Conservation (phyloP, 2,113 vertebrate genomes). For the Pseudolaguvia tuberculata region DNA sequence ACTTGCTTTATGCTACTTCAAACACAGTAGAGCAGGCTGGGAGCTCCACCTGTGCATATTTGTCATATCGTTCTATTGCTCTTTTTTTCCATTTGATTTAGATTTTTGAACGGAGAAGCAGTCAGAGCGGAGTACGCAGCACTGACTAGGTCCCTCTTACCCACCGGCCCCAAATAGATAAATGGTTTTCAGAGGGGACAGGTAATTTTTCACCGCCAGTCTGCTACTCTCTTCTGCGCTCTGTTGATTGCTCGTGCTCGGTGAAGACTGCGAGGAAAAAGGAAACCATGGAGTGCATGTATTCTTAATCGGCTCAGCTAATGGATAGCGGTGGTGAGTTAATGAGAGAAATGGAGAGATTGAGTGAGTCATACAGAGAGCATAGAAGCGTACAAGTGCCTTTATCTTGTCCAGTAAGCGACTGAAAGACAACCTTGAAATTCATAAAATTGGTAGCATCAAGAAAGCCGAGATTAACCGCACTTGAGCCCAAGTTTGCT, state of each 20-base stretch:
- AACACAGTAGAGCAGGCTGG: conserved; percentile 41
- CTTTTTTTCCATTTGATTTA: conserved; percentile 54
- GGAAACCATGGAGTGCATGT: conserved; percentile 25
- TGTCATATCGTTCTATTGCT: conserved; percentile 44
- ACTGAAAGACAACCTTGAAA: conserved; percentile 1
- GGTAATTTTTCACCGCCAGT: conserved; percentile 51
- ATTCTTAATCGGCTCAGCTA: conserved; percentile 49
- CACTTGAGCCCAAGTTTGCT: conserved; percentile 4
- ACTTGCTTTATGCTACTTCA: conserved; percentile 37
- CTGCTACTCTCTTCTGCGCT: conserved; percentile 41
- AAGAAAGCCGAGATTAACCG: background rate
- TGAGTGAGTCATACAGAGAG: background rate
- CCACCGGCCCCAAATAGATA: conserved; percentile 45
- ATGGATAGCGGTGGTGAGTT: conserved; percentile 55
- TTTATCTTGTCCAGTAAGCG: conserved; percentile 17
- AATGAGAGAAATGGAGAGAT: conserved; percentile 47
- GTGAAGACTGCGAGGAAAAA: conserved; percentile 19
- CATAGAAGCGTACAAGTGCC: background rate
- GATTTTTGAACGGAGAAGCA: conserved; percentile 33
- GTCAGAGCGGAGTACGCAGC: conserved; percentile 29
- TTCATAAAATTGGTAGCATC: background rate
- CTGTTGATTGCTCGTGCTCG: conserved; percentile 47
- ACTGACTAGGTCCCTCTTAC: conserved; percentile 53
- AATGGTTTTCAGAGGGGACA: conserved; percentile 47
- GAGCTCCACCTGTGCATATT: conserved; percentile 45